Percentiles rank a stretch among this genome's conserved stretches.
These are phyloP conservation scores for Octonoba sinensis DNA, from an alignment of 2,888 invertebrate genomes.

Conservation along the genomic window DNA sequence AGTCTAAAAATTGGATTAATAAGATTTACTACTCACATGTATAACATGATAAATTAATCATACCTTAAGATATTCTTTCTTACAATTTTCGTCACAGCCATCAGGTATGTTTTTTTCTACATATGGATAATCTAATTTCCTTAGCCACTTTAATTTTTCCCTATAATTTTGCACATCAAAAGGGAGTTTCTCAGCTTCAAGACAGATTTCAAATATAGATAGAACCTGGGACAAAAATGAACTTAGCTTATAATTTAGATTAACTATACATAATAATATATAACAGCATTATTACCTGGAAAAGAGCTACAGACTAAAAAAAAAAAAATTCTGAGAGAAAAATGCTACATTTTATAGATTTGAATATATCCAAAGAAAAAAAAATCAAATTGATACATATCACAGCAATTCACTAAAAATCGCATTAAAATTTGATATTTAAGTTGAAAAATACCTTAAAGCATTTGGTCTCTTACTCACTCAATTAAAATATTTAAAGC, in stretches of 20 bases:
- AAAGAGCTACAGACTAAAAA: not conserved
- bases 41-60: no score
- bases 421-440: not conserved
- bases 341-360: no score
- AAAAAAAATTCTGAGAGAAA: not conserved
- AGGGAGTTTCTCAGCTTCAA: constrained; percentile 79
- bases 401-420: no score
- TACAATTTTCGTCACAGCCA: constrained; percentile 53
- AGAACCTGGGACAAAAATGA: constrained; percentile 10
- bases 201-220: constrained; percentile 78
- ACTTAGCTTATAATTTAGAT: no score
- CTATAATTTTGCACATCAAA: constrained; percentile 85
- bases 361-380: no score
- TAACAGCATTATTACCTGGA: not conserved
- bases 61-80: constrained; percentile 17
- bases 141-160: constrained; percentile 81
- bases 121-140: constrained; percentile 76
- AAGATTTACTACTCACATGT: no score
- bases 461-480: constrained; percentile 73
- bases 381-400: no score
- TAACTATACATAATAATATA: no score
- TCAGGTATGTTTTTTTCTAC: constrained; percentile 69
- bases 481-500: no score
- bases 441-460: constrained; percentile 69
- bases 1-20: no score